Conservation (phyloP, 1,140 invertebrate species). For the Capitella teleta region DNA sequence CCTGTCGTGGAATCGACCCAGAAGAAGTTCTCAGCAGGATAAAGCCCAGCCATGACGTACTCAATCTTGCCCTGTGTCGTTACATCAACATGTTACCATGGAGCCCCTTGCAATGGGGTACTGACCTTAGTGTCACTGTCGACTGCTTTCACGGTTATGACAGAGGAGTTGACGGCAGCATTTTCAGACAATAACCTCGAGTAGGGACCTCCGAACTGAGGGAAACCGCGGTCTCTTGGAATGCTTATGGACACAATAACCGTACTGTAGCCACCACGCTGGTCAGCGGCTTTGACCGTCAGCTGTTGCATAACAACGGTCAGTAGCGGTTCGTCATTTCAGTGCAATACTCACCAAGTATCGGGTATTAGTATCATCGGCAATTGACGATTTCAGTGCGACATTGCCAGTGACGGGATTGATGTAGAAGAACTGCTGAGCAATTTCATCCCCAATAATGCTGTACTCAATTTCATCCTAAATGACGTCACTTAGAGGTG, state of each 20-base stretch:
- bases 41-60: constrained; percentile 2
- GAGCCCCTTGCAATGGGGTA: not conserved
- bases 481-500: not conserved
- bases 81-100: not conserved
- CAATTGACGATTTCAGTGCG: constrained; percentile 16
- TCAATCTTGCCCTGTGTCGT: not conserved
- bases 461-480: constrained; percentile 18
- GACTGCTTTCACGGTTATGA: constrained; percentile 4
- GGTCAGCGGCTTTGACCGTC: not conserved
- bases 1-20: not conserved
- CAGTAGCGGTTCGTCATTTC: not conserved
- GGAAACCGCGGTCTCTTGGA: not conserved
- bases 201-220: not conserved
- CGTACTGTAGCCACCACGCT: not conserved
- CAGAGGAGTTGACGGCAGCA: constrained; percentile 3
- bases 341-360: not conserved
- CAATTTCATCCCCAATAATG: constrained; percentile 15
- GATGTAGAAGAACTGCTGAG: constrained; percentile 21
- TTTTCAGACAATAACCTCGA: not conserved
- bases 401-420: constrained; percentile 19
- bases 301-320: not conserved
- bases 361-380: not conserved
- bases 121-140: constrained; percentile 2
- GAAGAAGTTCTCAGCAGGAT: constrained; percentile 12
- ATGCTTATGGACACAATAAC: constrained; percentile 1